Conservation (phyloP, 2,888 invertebrate species). For the Stramonita haemastoma region DNA sequence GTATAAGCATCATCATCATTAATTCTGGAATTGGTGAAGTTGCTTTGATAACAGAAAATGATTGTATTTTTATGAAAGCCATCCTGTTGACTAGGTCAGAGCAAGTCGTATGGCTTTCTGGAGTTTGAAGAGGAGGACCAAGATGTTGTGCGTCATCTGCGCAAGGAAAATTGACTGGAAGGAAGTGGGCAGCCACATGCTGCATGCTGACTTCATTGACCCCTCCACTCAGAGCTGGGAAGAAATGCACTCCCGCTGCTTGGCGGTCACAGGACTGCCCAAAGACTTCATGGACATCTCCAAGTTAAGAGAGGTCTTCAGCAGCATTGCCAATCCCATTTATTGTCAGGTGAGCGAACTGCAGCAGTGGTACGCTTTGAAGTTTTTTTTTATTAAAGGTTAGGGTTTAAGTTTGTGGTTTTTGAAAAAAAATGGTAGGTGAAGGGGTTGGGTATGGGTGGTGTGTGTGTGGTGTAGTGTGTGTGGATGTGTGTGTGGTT, state of each 20-base stretch:
- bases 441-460: no score
- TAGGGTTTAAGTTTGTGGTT: no score
- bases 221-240: conserved; percentile 76
- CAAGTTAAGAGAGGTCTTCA: conserved; percentile 79
- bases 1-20: no score
- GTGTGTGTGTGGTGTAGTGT: neutral
- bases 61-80: no score
- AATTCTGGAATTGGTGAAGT: no score
- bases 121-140: conserved; percentile 78
- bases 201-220: conserved; percentile 80
- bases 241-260: conserved; percentile 80
- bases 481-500: neutral
- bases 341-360: conserved; percentile 79
- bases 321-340: conserved; percentile 78
- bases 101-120: conserved; percentile 81
- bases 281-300: conserved; percentile 79
- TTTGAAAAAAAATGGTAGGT: no score
- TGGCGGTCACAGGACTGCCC: conserved; percentile 80
- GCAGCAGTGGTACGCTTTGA: no score
- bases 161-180: conserved; percentile 78
- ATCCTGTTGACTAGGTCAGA: conserved; percentile 74
- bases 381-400: no score
- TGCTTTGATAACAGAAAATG: no score
- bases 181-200: conserved; percentile 73
- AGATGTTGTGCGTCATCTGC: conserved; percentile 79